phyloP scores from a whole-genome alignment of 2,797 vertebrate species.

The Falco cherrug region DNA sequence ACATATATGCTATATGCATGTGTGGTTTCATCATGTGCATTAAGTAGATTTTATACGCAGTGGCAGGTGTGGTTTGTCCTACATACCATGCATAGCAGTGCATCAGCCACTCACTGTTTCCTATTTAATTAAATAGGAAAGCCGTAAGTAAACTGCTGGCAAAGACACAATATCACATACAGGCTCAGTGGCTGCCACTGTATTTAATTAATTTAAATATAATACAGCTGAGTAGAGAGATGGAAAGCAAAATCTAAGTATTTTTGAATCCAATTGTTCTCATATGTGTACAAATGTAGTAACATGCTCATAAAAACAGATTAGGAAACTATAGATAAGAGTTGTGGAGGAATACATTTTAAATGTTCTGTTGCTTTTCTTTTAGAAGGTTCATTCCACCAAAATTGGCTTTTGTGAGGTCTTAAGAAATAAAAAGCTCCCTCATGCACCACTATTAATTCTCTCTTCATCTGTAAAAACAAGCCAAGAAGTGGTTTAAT shows the following conservation, averaged over 20 bases:
- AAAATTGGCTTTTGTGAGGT: slow-evolving; percentile 46
- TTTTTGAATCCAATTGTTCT: slow-evolving; percentile 59
- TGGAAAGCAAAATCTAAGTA: not conserved
- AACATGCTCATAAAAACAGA: slow-evolving; percentile 31
- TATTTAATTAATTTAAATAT: slow-evolving; percentile 57
- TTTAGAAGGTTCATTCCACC: slow-evolving; percentile 20
- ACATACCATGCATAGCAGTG: slow-evolving; percentile 13
- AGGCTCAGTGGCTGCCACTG: slow-evolving; percentile 19
- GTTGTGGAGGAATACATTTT: not conserved
- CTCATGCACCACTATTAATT: slow-evolving; percentile 55
- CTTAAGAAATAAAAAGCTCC: slow-evolving; percentile 48
- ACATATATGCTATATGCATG: not conserved
- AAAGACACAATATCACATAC: slow-evolving; percentile 31
- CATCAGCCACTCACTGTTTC: slow-evolving; percentile 9
- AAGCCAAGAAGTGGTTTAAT: slow-evolving; percentile 57
- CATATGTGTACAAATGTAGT: slow-evolving; percentile 22
- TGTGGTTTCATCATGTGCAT: not conserved
- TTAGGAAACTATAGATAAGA: slow-evolving; percentile 38
- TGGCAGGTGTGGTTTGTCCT: slow-evolving; percentile 26
- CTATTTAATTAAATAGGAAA: slow-evolving; percentile 61
- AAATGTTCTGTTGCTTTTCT: slow-evolving; percentile 19
- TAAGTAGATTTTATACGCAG: slow-evolving; percentile 4
- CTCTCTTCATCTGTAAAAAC: slow-evolving; percentile 56
- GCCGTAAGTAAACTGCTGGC: slow-evolving; percentile 54
- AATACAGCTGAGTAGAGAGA: not conserved